phyloP scores from a whole-genome alignment of 2,797 vertebrate genomes.

The Syngnathus acus region DNA sequence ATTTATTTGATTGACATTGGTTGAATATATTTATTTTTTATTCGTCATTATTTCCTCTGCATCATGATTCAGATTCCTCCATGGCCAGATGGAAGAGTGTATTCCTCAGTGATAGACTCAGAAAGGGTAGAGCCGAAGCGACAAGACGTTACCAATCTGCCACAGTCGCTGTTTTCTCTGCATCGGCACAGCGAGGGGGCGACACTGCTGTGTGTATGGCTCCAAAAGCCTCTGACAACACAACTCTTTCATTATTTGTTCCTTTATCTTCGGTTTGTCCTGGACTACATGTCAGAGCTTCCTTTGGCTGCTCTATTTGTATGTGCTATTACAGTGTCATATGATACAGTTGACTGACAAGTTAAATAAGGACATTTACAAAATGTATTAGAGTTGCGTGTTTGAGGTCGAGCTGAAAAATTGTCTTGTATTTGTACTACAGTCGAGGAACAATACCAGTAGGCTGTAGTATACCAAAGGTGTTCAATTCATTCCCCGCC shows the following conservation, averaged over 20 bases:
- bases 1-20: neutral
- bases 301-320: constrained; percentile 32
- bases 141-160: constrained; percentile 53
- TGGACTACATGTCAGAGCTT: constrained; percentile 17
- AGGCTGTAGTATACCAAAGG: no score
- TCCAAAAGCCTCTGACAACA: constrained; percentile 31
- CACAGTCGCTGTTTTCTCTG: constrained; percentile 36
- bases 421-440: neutral
- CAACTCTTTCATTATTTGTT: constrained; percentile 27
- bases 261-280: constrained; percentile 29
- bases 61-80: constrained; percentile 12
- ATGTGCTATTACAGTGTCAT: constrained; percentile 1
- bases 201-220: constrained; percentile 26
- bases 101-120: constrained; percentile 51
- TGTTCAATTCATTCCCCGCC: neutral
- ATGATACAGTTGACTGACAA: neutral
- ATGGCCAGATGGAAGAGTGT: constrained; percentile 43
- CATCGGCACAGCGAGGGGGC: constrained; percentile 37
- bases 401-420: neutral
- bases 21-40: neutral
- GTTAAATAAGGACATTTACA: constrained; percentile 3
- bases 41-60: constrained; percentile 3
- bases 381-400: constrained; percentile 1
- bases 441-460: neutral
- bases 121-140: constrained; percentile 52